Evolutionary conservation across 2,797 vertebrate genomes (phyloP), one percentile per base, ranked within the genome.

Genomic region (Microtus californicus): DNA sequence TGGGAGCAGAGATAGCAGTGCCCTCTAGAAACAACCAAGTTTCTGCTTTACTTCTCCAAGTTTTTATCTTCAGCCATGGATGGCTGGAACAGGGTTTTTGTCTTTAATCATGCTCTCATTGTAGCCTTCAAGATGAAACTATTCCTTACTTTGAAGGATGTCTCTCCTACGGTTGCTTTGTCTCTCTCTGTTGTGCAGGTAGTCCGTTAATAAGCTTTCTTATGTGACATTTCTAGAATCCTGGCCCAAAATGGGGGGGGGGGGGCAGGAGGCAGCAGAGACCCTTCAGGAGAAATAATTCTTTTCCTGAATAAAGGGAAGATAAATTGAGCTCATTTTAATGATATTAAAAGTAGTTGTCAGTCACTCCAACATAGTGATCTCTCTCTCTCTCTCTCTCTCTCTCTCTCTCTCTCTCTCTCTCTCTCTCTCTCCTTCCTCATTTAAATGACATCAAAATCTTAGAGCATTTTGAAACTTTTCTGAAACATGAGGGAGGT

Each of bases 391-490:
- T 43, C 56, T 37, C 17, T 37, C n/a, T 92, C 63, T 19, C n/a
- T n/a, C n/a, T n/a, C n/a, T n/a, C n/a, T n/a, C n/a, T n/a, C n/a
- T n/a, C n/a, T n/a, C n/a, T n/a, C n/a, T 98, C 8, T 15, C 25
- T 63, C 37, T 43, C 56, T 37, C 4, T 43, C 56, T 37, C 17
- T 37, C n/a, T 92, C 63, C 59, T 40, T 27, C 98, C 98, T 98
- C 97, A 96, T 98, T 98, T 98, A 98, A 98, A 98, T 98, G 98
- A 98, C 98, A 90, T 98, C 98, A 98, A 98, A 98, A 98, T 97
- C 89, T 77, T 91, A 86, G 25, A 94, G 12, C 89, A 31, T 45
- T 95, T 88, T 93, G 51, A 96, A 89, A 45, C 13, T 81, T 94
- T 95, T 86, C 89, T 45, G 34, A 69, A 86, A 10, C 59, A 79